Evolutionary conservation across 53 echinoderm and acorn worm genomes (phyloP), one percentile per base, ranked within the genome.

Genomic region (Astropecten irregularis): DNA sequence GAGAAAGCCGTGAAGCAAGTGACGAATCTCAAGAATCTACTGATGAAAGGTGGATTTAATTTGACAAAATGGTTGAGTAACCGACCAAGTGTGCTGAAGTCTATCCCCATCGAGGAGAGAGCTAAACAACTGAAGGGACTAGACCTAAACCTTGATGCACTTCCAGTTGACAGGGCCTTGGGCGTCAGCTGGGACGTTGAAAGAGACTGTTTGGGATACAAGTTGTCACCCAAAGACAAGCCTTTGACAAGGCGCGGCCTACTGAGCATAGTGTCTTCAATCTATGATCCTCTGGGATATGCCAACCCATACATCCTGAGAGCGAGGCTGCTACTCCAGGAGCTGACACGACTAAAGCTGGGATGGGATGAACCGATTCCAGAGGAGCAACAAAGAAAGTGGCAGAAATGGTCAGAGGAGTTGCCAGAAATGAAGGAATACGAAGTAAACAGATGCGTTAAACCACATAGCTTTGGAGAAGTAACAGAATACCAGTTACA

Each of bases 11-110:
- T 72, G 21, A 79, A 66, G 36, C 51, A 85, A 4, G 46, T 49
- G 19, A n/a, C 40, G 9, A 82, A 89, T 4, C 35, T 92, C 0
- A 84, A 49, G 14, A 31, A 27, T 13, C 66, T 89, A 9, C 69
- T 88, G 30, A 19, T 9, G 40, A 74, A 82, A 23, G 88, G 89
- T 6, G n/a, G n/a, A n/a, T n/a, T n/a, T n/a, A n/a, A n/a, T n/a
- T n/a, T n/a, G n/a, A n/a, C n/a, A n/a, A 92, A 92, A 25, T 92
- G 88, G 88, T 3, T 88, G 44, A 88, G 88, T 51, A 92, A 92
- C 50, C 77, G 52, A 4, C 82, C 85, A 60, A 40, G 15, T 15
- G 82, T 82, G 18, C 38, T 82, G n/a, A 66, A 16, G 27, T 48
- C 67, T 14, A 1, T 82, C 16, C 82, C 82, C 34, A n/a, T 37